Evolutionary conservation across 2,888 invertebrate genomes (phyloP), one percentile per base, ranked within the genome.

Genomic region (Apotomis turbidana): DNA sequence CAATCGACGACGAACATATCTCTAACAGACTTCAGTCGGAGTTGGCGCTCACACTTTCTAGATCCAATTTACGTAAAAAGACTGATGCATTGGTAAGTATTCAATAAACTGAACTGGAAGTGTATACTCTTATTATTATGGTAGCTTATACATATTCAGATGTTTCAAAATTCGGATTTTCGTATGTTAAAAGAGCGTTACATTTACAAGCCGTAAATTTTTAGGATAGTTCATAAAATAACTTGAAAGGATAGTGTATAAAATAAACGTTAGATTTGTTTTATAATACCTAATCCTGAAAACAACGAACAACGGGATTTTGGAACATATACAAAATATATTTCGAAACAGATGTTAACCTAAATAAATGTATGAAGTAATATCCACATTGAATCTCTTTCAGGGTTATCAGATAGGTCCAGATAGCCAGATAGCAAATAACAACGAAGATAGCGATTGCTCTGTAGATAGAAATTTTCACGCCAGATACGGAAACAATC

Each of bases 61-160:
- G 97, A 84, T 96, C 97, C 69, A 96, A 97, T 92, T 93, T 97
- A 81, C 95, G 95, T 81, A 95, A 95, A 90, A 95, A 95, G 90
- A 96, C 95, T 87, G 96, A 96, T 86, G 93, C 94, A 78, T 88
- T 94, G 92, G 95, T 95, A 85, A 93, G 94, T 90, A 76, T 15
- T n/a, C 46, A 59, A 58, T 10, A n/a, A n/a, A 70, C 52, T 9
- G 6, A 59, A 59, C 3, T 44, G 36, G 5, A 12, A 8, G 51
- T 52, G 1, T 57, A 41, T 41, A 41, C 5, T 41, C 41, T 41
- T 6, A 41, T 6, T 41, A 6, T 41, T 41, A 6, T 41, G 41
- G 41, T 6, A 41, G 5, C 5, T 41, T 6, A 6, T 41, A 41
- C 5, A 41, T 41, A 41, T 41, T 6, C 41, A 41, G 6, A 41